These are phyloP conservation scores for Heterochromis multidens DNA, from an alignment of 2,113 vertebrate species.

Conservation along the genomic window DNA sequence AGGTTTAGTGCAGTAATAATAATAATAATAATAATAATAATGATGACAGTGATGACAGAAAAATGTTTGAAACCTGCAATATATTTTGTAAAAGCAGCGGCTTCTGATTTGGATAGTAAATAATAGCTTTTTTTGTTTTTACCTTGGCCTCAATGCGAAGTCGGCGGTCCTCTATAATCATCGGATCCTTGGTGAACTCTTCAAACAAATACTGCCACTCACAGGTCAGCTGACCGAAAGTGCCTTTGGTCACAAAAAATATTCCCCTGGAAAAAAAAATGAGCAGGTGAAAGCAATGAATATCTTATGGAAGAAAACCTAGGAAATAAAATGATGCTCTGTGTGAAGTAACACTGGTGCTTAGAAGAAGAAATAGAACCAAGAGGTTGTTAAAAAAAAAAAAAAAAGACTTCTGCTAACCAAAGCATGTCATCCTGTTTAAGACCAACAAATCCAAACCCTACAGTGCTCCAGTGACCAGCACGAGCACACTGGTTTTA, in stretches of 20 bases:
- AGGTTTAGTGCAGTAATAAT: background rate
- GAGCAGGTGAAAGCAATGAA: background rate
- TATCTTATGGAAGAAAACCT: background rate
- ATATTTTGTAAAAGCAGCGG: too few relatives aligned
- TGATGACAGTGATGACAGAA: background rate
- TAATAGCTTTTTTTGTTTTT: background rate
- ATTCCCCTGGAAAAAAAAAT: conserved; percentile 78
- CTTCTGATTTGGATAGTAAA: background rate
- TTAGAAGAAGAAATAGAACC: too few relatives aligned
- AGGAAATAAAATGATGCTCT: background rate
- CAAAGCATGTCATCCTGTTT: too few relatives aligned
- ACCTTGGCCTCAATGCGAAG: conserved; percentile 97
- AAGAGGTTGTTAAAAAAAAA: too few relatives aligned
- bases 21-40: background rate
- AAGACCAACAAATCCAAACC: too few relatives aligned
- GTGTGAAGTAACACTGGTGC: too few relatives aligned
- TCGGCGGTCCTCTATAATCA: conserved; percentile 86
- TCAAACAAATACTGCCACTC: conserved; percentile 97
- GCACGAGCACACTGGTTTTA: too few relatives aligned
- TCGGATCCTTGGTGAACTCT: conserved; percentile 95
- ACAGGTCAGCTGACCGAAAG: conserved; percentile 94
- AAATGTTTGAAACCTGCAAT: background rate
- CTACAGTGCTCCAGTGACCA: too few relatives aligned
- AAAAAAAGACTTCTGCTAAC: too few relatives aligned
- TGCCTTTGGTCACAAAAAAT: conserved; percentile 94